phyloP scores from a whole-genome alignment of 2,113 vertebrate genomes.

The Oryzias celebensis region DNA sequence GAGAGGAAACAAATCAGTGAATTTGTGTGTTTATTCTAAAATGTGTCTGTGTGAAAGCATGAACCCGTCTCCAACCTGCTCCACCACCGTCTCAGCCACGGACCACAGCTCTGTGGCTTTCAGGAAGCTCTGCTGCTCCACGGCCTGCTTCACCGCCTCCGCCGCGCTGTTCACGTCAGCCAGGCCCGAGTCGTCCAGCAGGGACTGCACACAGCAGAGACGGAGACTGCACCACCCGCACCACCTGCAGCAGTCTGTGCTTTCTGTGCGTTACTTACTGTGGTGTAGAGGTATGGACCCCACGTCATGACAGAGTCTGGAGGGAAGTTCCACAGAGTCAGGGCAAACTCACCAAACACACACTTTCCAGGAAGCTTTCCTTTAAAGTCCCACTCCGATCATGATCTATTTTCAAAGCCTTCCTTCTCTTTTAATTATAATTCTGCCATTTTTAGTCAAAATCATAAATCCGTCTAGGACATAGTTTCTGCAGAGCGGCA shows the following conservation, averaged over 20 bases:
- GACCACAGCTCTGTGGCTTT: slow-evolving; percentile 89
- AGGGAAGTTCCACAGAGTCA: slow-evolving; percentile 6
- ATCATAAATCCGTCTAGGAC: too few relatives aligned
- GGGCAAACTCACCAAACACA: slow-evolving; percentile 5
- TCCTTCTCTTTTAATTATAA: too few relatives aligned
- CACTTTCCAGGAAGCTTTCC: too few relatives aligned
- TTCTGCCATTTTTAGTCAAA: too few relatives aligned
- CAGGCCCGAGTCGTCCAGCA: slow-evolving; percentile 89
- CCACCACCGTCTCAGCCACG: slow-evolving; percentile 80
- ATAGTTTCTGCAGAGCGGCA: too few relatives aligned
- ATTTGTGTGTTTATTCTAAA: too few relatives aligned
- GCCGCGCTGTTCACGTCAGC: slow-evolving; percentile 81
- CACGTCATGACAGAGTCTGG: slow-evolving; percentile 94
- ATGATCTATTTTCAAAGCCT: too few relatives aligned
- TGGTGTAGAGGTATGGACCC: slow-evolving; percentile 94
- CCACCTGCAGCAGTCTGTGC: background rate
- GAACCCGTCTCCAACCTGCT: slow-evolving; percentile 77
- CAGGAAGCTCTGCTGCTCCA: slow-evolving; percentile 76
- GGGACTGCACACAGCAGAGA: slow-evolving; percentile 76
- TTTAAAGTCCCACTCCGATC: too few relatives aligned
- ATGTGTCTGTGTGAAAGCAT: background rate
- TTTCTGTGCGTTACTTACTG: slow-evolving; percentile 78
- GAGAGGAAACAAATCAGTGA: background rate
- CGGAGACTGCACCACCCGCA: background rate
- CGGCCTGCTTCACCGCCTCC: slow-evolving; percentile 80